phyloP scores from a whole-genome alignment of 2,113 vertebrate species.

The Proteles cristata region DNA sequence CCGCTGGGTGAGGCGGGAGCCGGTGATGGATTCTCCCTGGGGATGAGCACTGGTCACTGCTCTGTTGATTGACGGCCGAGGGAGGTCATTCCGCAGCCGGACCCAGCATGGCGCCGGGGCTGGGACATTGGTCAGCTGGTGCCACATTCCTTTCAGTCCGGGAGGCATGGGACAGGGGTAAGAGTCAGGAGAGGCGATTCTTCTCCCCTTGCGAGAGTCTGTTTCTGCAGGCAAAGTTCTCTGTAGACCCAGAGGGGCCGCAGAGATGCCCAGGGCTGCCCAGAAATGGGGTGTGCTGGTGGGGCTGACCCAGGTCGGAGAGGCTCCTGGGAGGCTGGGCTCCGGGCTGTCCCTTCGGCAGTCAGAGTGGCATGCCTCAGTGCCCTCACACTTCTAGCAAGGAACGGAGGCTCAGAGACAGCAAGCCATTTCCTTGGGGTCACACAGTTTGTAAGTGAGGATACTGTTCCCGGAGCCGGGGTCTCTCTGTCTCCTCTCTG shows the following conservation, averaged over 20 bases:
- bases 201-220: neutral
- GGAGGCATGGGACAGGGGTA: accelerated
- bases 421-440: neutral
- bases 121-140: neutral
- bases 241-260: neutral
- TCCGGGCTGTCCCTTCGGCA: neutral
- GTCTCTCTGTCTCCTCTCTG: neutral
- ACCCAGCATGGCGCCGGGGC: neutral
- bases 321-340: neutral
- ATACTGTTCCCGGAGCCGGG: neutral
- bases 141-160: neutral
- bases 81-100: neutral
- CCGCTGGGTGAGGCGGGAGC: neutral
- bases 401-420: neutral
- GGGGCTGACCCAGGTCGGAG: neutral
- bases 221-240: neutral
- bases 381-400: neutral
- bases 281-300: accelerated
- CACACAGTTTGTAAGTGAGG: neutral
- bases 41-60: neutral
- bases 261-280: accelerated
- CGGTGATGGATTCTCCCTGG: neutral
- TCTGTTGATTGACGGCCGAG: neutral
- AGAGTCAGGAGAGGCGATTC: neutral
- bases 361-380: neutral